Base-by-base conservation (phyloP, 1,140 invertebrate genomes). In the Drosophila persimilis region DNA sequence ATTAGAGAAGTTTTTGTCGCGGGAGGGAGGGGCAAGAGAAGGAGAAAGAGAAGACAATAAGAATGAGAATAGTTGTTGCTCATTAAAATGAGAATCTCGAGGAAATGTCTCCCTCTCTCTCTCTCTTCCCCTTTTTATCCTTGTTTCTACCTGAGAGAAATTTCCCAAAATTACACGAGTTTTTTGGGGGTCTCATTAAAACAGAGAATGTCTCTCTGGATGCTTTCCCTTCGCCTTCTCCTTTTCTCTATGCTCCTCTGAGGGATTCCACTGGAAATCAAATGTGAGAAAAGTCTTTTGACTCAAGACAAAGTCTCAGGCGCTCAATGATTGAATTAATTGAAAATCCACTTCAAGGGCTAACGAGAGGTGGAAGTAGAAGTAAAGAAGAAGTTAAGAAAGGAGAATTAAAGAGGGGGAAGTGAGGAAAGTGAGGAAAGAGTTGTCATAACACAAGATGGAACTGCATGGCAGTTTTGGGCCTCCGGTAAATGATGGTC, bases 301-400 rank as follows among this genome's bases (percentile, higher is more conserved):
- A 24, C 41, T 64, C 76, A 73, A 73, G 62, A 53, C 56, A 48
- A 67, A 64, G 62, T 47, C 73, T 58, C 47, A 43, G 31, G 31
- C 9, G 31, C 47, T 66, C 66, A 74, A 80, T 85, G 69, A 80
- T 86, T 77, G 77, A 85, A 85, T 85, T 80, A 85, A 79, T 76
- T 56, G 64, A 65, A 65, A 61, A 65, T 53, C 61, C 47, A 56
- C 51, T 58, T 63, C 43, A 74, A 62, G n/a, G 46, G 35, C 11
- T 3, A 35, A 3, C 11, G 9, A 35, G n/a, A 46, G 29, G 24
- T 26, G 5, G 0, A 26, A 26, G 5, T 4, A 44, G 39, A 45
- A 1, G 17, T 11, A n/a, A 13, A 13, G 13, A 0, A 3, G 13
- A n/a, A 7, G 17, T 20, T 20, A 26, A 5, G 3, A 6, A 6